Conservation (phyloP, 1,140 invertebrate species). For the Apocrypta bakeri region DNA sequence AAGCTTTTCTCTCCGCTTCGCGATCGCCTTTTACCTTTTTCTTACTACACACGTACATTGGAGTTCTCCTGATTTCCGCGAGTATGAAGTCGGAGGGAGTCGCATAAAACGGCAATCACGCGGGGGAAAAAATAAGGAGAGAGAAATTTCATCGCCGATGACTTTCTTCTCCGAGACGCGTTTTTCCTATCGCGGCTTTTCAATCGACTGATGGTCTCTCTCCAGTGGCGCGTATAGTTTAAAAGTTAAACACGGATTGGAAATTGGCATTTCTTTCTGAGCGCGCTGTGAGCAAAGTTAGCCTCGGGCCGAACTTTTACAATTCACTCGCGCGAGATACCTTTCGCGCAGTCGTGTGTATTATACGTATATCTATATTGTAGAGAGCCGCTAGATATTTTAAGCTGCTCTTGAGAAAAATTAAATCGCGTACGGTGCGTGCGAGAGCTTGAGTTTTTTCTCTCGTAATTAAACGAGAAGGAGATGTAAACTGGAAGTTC, state of each 20-base stretch:
- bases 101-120: constrained; percentile 32
- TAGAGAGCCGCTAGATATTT: not conserved
- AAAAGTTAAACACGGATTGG: constrained; percentile 63
- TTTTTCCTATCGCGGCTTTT: constrained; percentile 12
- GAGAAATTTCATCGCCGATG: not conserved
- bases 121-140: constrained; percentile 13
- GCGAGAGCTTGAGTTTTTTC: not conserved
- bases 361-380: not conserved
- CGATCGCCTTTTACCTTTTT: constrained; percentile 33
- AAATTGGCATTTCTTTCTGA: constrained; percentile 61
- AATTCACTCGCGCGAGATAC: constrained; percentile 43
- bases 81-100: constrained; percentile 33
- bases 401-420: not conserved
- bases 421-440: not conserved
- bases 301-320: constrained; percentile 54
- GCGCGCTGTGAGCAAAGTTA: constrained; percentile 34
- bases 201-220: constrained; percentile 28
- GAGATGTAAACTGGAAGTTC: not conserved
- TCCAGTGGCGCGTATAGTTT: constrained; percentile 49
- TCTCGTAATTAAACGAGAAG: constrained; percentile 1
- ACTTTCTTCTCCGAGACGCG: not conserved
- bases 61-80: constrained; percentile 34
- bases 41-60: not conserved
- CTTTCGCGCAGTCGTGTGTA: not conserved
- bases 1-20: constrained; percentile 38